phyloP scores from a whole-genome alignment of 2,113 vertebrate species.

The Aphelocoma coerulescens region DNA sequence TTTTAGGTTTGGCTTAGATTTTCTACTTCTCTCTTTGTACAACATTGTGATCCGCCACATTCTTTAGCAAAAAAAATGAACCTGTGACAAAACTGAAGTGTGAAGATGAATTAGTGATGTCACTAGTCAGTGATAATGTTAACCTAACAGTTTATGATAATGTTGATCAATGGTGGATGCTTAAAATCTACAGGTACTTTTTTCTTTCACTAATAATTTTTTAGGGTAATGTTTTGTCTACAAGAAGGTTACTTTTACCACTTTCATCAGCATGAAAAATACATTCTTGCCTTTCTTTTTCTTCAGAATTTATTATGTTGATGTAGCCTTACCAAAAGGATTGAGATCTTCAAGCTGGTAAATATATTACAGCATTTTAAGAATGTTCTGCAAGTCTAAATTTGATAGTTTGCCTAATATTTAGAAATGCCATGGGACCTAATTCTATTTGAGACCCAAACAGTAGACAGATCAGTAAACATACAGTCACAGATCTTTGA shows the following conservation, averaged over 20 bases:
- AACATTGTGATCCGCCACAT: not conserved
- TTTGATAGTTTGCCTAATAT: constrained; percentile 22
- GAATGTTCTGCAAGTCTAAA: not conserved
- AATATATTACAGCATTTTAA: not conserved
- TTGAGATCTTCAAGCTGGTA: not conserved
- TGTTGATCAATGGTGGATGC: not conserved
- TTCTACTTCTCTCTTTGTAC: not conserved
- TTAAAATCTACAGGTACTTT: not conserved
- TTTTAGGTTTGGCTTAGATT: not conserved
- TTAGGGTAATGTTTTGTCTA: not conserved
- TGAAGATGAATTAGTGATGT: not conserved
- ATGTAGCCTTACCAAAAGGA: not conserved
- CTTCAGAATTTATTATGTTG: not conserved
- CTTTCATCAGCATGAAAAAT: not conserved
- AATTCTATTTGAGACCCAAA: constrained; percentile 31
- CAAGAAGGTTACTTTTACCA: not conserved
- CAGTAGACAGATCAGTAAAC: constrained; percentile 39
- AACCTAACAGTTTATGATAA: not conserved
- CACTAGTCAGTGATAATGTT: not conserved
- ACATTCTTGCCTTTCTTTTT: not conserved
- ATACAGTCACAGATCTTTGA: not conserved
- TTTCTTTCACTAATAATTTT: not conserved
- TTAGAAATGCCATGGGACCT: constrained; percentile 22
- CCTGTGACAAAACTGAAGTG: not conserved
- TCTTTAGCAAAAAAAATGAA: not conserved